These are phyloP conservation scores for Hydra vulgaris DNA, from an alignment of 30 jellyfish, hydroid and myxozoan species.

Conservation along the genomic window DNA sequence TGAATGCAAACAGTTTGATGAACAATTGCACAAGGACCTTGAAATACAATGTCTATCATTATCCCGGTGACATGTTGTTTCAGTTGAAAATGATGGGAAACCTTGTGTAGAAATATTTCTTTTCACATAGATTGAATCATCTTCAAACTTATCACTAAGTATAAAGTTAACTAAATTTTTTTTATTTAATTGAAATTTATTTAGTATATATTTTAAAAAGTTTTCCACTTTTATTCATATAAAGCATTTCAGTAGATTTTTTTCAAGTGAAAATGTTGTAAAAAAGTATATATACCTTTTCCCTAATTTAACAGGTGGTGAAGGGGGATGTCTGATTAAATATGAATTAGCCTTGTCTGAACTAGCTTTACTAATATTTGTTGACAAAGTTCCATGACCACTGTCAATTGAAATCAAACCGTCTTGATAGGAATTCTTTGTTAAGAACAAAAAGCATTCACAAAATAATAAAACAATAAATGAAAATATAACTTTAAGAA, in stretches of 20 bases:
- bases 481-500: no score
- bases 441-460: no score
- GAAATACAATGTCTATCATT: background rate
- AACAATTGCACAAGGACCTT: constrained; percentile 1
- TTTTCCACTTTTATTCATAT: no score
- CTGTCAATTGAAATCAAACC: constrained; percentile 54
- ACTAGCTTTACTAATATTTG: constrained; percentile 14
- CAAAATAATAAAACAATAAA: no score
- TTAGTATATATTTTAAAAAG: no score
- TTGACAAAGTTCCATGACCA: constrained; percentile 71
- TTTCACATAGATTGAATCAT: background rate
- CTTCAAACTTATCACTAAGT: background rate
- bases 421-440: background rate
- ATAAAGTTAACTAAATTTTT: background rate
- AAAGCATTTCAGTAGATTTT: no score
- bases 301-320: constrained; percentile 68
- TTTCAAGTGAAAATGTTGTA: no score
- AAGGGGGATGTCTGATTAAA: constrained; percentile 64
- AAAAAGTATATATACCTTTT: background rate
- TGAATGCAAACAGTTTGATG: background rate
- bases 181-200: background rate
- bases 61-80: background rate
- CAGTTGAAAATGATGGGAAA: background rate
- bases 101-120: background rate
- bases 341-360: constrained; percentile 16